Percentiles rank a stretch among this genome's conserved stretches.
Evolutionary conservation across 2,113 vertebrate genomes (phyloP).

Genomic region (Tichodroma muraria): DNA sequence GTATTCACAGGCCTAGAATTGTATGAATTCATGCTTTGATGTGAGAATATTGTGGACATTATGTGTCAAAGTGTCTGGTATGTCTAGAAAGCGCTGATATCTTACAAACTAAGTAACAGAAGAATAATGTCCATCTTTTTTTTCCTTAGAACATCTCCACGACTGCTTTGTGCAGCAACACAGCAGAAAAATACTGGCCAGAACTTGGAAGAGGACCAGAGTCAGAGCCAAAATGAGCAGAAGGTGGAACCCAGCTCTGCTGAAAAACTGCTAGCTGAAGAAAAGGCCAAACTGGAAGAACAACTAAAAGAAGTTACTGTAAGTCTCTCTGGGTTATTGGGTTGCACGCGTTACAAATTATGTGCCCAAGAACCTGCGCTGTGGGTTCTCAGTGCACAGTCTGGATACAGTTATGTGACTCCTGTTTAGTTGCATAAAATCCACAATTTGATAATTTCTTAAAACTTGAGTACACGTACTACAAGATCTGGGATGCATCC

Average conservation of each 20-base stretch:
- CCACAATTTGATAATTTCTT: neutral
- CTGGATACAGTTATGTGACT: neutral
- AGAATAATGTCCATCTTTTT: neutral
- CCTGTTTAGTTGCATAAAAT: neutral
- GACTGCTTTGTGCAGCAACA: conserved; percentile 82
- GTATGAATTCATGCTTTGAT: neutral
- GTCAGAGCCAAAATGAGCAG: conserved; percentile 57
- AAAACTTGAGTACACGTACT: neutral
- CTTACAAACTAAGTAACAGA: neutral
- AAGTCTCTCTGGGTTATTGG: neutral
- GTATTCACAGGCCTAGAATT: neutral
- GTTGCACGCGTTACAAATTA: neutral
- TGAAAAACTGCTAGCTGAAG: conserved; percentile 75
- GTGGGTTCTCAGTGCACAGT: neutral
- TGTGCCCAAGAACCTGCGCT: neutral
- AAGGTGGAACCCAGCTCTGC: conserved; percentile 69
- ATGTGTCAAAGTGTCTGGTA: neutral
- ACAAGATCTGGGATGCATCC: neutral
- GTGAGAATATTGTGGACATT: neutral
- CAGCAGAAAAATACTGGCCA: conserved; percentile 81
- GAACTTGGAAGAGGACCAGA: conserved; percentile 76
- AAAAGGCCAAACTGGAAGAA: conserved; percentile 86
- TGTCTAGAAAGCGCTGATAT: neutral
- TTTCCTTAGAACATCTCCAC: conserved; percentile 64
- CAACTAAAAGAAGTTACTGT: conserved; percentile 88